Evolutionary conservation across 2,113 vertebrate species (phyloP).

Genomic region (mouse (Mus musculus)): DNA sequence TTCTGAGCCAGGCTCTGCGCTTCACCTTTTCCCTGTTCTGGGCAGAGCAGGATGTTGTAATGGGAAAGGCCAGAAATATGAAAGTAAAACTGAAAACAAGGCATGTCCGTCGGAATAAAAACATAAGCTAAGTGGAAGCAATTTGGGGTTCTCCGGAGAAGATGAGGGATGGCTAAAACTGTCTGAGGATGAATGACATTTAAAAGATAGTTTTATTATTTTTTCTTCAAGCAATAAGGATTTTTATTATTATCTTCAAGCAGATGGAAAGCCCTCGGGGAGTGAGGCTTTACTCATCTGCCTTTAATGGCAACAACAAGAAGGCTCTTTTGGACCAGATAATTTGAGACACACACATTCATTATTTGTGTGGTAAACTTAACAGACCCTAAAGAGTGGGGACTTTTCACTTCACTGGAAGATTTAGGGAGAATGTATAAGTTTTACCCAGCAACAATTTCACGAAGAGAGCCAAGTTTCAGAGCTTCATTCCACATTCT

Average conservation of each 20-base stretch:
- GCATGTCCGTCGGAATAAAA: rapidly evolving
- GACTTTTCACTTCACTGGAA: not conserved
- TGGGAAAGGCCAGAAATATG: not conserved
- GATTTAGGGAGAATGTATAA: not conserved
- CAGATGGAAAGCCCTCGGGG: not conserved
- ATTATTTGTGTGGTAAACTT: not conserved
- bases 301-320: not conserved
- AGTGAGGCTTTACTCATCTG: not conserved
- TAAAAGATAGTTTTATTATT: not conserved
- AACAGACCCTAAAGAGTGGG: not conserved
- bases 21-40: not conserved
- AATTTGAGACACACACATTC: not conserved
- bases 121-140: not conserved
- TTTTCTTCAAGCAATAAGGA: not conserved
- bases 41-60: not conserved
- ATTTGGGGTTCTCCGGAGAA: not conserved
- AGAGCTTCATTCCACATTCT: not conserved
- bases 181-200: not conserved
- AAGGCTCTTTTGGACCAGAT: not conserved
- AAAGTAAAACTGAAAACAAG: constrained; percentile 16
- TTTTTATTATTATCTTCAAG: not conserved
- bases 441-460: not conserved
- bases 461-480: not conserved
- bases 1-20: not conserved
- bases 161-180: not conserved